Evolutionary conservation across 2,797 vertebrate species (phyloP), one percentile per base, ranked within the genome.

Genomic region (Lepus oiostolus): DNA sequence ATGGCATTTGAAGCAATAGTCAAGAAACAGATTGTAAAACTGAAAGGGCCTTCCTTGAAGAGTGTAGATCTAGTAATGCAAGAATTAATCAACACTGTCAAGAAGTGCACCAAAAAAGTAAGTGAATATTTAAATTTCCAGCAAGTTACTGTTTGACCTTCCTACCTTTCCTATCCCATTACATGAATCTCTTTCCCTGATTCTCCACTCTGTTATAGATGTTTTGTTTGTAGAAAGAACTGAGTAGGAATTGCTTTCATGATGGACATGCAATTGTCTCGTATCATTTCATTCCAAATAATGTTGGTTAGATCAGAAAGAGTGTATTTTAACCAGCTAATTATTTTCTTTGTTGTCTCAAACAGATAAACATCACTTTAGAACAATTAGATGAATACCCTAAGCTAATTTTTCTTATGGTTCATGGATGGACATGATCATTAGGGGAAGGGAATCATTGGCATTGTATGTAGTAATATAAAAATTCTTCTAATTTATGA

Each of bases 1-100:
- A 98, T 99, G 98, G 99, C 99, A 0, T 99, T 99, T 97, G 99
- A 99, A 98, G 98, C 99, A 63, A 99, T 99, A 91, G 99, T 99
- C 93, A 99, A 99, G 98, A 99, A 99, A 94, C 99, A 99, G 96
- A 99, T 99, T 35, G 98, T 98, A 14, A 98, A 98, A 85, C 98
- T 99, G 87, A 99, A 99, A 97, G 99, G 97, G 13, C 99, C 99
- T 0, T 99, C 99, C 96, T 94, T 99, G 96, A 99, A 99, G 98
- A 99, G 99, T 84, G 98, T 99, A 65, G 99, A 99, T 97, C 98
- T 99, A 98, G 99, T 99, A 93, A 99, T 99, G 96, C 98, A 99
- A 93, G 99, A 99, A 82, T 98, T 99, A 86, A 98, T 99, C 96
- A 98, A 98, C 96, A 99, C 99, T 7, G 98, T 99, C 94, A 98